Base-by-base conservation (phyloP, 1,140 invertebrate species). In the Steinernema khuongi region DNA sequence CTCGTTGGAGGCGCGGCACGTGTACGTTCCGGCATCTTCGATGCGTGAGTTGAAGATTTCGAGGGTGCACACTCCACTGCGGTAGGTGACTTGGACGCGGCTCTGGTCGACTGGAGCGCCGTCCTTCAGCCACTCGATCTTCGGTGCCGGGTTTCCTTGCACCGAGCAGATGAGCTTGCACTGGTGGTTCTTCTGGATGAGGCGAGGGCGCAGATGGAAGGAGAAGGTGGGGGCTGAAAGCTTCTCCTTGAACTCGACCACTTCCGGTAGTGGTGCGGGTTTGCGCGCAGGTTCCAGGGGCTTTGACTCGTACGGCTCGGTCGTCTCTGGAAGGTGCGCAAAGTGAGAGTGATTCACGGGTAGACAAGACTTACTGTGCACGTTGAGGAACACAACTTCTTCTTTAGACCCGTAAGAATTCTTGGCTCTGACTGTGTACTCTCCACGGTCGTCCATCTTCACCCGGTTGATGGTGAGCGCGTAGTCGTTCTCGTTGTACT, bases 131-230 rank as follows among this genome's bases (percentile, higher is more conserved):
- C 96, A 92, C 84, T 89, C 89, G 86, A 94, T 94, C 26, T 92
- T 92, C 0, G 96, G 95, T 74, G 91, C 89, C 77, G 97, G 97
- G 85, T 93, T 94, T 68, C 94, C 95, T 79, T 91, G 91, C 17
- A 99, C 88, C 85, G 95, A 97, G 86, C 95, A 97, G 1, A 98
- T 90, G n/a, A 99, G 89, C 88, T 99, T 99, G 79, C 94, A 91
- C 31, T 86, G 86, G 69, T 87, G 81, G 19, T 88, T 88, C 31
- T 86, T 84, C 87, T 99, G 96, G 89, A 99, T 98, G 72, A 98
- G 92, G 86, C 97, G 92, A 84, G 95, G 94, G 86, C 97, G 90
- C 67, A 99, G 89, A 80, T 94, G 90, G 92, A 99, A 99, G 79
- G 93, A 96, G 87, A 99, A 99, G 83, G 90, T 91, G 67, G 96